phyloP scores from a whole-genome alignment of 2,797 vertebrate species.

The Premnoplex brunnescens region DNA sequence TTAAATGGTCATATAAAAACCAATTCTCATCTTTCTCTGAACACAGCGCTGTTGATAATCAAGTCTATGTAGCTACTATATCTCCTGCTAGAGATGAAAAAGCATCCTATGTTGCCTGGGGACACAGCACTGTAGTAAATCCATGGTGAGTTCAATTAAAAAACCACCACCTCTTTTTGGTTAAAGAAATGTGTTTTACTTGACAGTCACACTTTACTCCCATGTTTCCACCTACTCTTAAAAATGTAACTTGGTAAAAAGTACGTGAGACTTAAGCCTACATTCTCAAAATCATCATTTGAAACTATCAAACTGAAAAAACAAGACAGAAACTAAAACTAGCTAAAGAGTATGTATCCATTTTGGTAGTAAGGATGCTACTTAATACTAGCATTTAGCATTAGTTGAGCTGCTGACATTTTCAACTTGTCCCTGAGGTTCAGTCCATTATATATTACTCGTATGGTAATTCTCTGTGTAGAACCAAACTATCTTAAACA shows the following conservation, averaged over 20 bases:
- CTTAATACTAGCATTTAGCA: not conserved
- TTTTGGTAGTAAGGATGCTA: not conserved
- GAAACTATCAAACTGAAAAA: not conserved
- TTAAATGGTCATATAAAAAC: not conserved
- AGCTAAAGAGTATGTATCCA: not conserved
- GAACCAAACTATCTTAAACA: not conserved
- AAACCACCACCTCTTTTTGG: not conserved
- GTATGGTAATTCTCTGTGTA: not conserved
- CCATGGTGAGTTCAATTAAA: slow-evolving; percentile 84
- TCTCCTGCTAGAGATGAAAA: slow-evolving; percentile 92
- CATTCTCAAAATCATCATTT: not conserved
- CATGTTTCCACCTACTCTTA: not conserved
- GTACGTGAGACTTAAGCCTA: not conserved
- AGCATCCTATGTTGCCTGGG: slow-evolving; percentile 92
- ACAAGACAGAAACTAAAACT: not conserved
- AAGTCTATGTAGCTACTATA: slow-evolving; percentile 88
- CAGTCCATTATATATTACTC: not conserved
- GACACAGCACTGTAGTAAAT: slow-evolving; percentile 91
- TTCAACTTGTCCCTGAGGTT: not conserved
- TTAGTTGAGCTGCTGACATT: not conserved
- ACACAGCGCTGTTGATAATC: slow-evolving; percentile 92
- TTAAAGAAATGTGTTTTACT: not conserved
- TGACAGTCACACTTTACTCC: not conserved
- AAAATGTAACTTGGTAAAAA: not conserved
- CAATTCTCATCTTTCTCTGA: not conserved